Conservation (phyloP, 2,797 vertebrate species). For the Pempheris klunzingeri region DNA sequence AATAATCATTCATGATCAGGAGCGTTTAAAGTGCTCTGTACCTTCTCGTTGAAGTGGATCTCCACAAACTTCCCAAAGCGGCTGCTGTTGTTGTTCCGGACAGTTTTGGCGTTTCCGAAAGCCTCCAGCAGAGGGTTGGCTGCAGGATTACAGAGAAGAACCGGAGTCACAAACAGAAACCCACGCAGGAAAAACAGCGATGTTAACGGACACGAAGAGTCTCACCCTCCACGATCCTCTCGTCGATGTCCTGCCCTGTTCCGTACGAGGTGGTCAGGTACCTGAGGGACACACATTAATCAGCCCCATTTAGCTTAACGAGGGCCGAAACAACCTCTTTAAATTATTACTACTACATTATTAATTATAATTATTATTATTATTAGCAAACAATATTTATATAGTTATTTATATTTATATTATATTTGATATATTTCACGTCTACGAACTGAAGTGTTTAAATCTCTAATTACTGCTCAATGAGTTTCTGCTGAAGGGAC, state of each 20-base stretch:
- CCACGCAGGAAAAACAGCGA: fast-evolving
- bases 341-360: too few relatives aligned
- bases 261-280: slow-evolving; percentile 70
- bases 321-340: too few relatives aligned
- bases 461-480: too few relatives aligned
- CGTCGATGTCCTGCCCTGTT: slow-evolving; percentile 72
- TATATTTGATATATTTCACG: too few relatives aligned
- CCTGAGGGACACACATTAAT: too few relatives aligned
- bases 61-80: slow-evolving; percentile 99
- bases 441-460: too few relatives aligned
- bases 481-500: too few relatives aligned
- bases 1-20: too few relatives aligned
- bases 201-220: fast-evolving
- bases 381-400: too few relatives aligned
- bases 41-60: slow-evolving; percentile 98
- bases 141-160: slow-evolving; percentile 65
- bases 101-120: slow-evolving; percentile 98
- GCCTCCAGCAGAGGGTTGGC: slow-evolving; percentile 97
- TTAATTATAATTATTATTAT: too few relatives aligned
- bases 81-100: slow-evolving; percentile 99
- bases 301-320: too few relatives aligned
- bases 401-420: too few relatives aligned
- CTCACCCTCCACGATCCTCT: slow-evolving; percentile 84
- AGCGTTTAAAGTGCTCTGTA: slow-evolving; percentile 64
- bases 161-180: background rate